Percentiles rank a stretch among this genome's conserved stretches.
Conservation (phyloP, 2,113 vertebrate genomes). For the Alligator sinensis region DNA sequence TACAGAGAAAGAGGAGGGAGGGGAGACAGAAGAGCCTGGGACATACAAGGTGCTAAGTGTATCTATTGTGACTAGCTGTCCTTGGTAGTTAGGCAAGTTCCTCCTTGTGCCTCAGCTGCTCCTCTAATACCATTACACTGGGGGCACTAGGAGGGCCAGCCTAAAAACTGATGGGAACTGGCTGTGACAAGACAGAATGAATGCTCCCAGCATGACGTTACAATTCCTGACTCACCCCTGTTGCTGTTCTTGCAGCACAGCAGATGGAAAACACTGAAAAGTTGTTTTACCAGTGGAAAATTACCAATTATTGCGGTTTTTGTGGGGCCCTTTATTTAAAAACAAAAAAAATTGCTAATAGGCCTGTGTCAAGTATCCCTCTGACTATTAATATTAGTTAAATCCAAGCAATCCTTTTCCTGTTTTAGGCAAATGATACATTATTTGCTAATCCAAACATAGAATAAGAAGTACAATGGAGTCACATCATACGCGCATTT, state of each 20-base stretch:
- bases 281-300: conserved; percentile 52
- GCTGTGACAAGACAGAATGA: conserved; percentile 44
- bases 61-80: neutral
- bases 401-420: neutral
- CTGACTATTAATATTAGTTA: neutral
- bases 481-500: no score
- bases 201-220: conserved; percentile 26
- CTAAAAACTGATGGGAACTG: fast-evolving
- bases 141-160: neutral
- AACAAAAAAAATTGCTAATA: neutral
- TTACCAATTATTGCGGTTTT: neutral
- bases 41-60: neutral
- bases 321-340: neutral
- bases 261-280: conserved; percentile 57
- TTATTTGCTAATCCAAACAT: neutral
- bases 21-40: fast-evolving
- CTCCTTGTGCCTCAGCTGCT: neutral
- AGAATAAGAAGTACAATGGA: no score
- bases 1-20: neutral
- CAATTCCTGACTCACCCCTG: conserved; percentile 15
- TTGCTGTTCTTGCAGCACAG: conserved; percentile 32
- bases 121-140: neutral
- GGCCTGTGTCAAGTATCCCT: neutral
- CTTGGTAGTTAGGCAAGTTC: neutral
- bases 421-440: neutral